phyloP scores from a whole-genome alignment of 2,888 invertebrate species.

The Formica aserva region DNA sequence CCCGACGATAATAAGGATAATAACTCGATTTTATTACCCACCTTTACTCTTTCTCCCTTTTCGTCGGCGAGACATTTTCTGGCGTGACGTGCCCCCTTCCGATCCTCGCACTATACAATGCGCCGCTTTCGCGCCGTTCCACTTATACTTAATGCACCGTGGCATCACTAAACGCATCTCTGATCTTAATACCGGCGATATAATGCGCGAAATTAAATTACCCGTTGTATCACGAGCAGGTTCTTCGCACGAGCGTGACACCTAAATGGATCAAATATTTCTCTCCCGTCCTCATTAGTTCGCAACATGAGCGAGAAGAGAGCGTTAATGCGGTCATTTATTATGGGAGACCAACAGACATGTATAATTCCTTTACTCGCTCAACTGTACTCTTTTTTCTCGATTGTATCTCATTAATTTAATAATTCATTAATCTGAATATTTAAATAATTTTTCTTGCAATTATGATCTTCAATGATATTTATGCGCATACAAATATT shows the following conservation, averaged over 20 bases:
- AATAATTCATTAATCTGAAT: neutral
- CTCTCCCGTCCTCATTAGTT: constrained; percentile 35
- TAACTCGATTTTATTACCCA: constrained; percentile 77
- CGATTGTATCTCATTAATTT: neutral
- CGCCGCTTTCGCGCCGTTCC: constrained; percentile 65
- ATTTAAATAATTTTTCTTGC: neutral
- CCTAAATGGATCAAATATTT: constrained; percentile 48
- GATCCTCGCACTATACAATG: constrained; percentile 60
- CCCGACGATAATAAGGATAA: constrained; percentile 74
- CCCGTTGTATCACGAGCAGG: constrained; percentile 38
- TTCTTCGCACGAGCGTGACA: constrained; percentile 33
- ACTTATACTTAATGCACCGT: constrained; percentile 66
- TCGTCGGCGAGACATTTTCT: constrained; percentile 71
- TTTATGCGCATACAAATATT: neutral
- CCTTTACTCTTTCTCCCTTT: constrained; percentile 73
- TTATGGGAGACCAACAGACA: constrained; percentile 10
- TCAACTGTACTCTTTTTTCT: neutral
- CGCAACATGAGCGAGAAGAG: constrained; percentile 26
- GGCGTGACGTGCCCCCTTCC: constrained; percentile 63
- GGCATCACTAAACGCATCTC: constrained; percentile 70
- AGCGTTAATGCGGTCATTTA: constrained; percentile 40
- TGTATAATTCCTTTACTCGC: constrained; percentile 9
- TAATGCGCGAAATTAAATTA: constrained; percentile 56
- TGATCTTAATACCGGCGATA: constrained; percentile 54
- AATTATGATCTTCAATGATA: neutral